A percentile compares a stretch with the other conserved stretches of the same genome.
phyloP scores from a whole-genome alignment of 2,888 invertebrate genomes.

The Lochmaea crataegi region DNA sequence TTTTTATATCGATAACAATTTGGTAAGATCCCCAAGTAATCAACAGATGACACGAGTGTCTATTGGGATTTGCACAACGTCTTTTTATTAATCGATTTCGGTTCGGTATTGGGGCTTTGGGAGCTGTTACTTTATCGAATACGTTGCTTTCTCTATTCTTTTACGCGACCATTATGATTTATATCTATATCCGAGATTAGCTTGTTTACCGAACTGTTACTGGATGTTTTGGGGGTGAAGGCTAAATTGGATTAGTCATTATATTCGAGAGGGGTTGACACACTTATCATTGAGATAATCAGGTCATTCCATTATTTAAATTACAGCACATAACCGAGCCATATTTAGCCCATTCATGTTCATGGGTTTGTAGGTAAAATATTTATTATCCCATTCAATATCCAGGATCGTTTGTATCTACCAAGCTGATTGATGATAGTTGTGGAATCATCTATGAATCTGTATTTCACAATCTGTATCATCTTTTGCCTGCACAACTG shows the following conservation, averaged over 20 bases:
- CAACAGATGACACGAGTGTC: slow-evolving; percentile 62
- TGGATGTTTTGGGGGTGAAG: not conserved
- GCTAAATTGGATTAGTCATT: slow-evolving; percentile 2
- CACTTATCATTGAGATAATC: not conserved
- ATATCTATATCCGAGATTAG: slow-evolving; percentile 42
- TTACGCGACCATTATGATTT: slow-evolving; percentile 43
- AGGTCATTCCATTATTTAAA: not conserved
- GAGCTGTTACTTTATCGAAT: slow-evolving; percentile 56
- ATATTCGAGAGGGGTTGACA: not conserved
- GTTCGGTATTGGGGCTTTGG: slow-evolving; percentile 57
- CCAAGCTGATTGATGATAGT: too few relatives aligned
- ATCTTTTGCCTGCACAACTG: too few relatives aligned
- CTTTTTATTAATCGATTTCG: slow-evolving; percentile 63
- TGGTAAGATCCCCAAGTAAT: slow-evolving; percentile 61
- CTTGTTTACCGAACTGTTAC: slow-evolving; percentile 31
- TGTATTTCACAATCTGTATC: too few relatives aligned
- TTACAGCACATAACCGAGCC: too few relatives aligned
- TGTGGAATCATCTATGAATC: too few relatives aligned
- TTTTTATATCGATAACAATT: slow-evolving; percentile 54
- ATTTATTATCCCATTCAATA: too few relatives aligned
- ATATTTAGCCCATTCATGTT: too few relatives aligned
- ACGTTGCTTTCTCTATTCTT: slow-evolving; percentile 43
- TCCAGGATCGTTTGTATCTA: too few relatives aligned
- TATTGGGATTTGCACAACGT: slow-evolving; percentile 60
- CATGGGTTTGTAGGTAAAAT: too few relatives aligned